Evolutionary conservation across 1,140 invertebrate species (phyloP).

Genomic region (Holcopasites calliopsidis): DNA sequence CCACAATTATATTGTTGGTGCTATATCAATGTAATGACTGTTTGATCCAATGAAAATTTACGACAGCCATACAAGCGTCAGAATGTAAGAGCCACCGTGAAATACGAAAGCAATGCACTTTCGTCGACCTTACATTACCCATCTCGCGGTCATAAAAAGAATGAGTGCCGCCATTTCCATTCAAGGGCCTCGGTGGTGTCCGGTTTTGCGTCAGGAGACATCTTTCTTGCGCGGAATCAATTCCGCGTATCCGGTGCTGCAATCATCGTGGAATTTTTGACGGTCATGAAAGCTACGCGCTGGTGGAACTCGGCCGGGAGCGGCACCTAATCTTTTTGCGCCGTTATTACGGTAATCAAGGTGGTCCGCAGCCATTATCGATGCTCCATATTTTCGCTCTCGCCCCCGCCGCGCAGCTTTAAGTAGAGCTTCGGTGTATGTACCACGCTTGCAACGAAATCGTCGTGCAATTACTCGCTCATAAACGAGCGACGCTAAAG

Average conservation of each 20-base stretch:
- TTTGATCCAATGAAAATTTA: no score
- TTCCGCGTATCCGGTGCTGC: not conserved
- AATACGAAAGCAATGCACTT: not conserved
- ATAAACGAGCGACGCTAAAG: conserved; percentile 66
- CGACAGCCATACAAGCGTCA: no score
- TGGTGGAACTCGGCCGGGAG: not conserved
- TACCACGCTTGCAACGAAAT: conserved; percentile 55
- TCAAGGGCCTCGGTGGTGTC: no score
- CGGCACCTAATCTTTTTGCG: conserved; percentile 32
- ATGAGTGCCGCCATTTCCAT: no score
- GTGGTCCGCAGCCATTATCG: conserved; percentile 33
- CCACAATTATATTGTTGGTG: no score
- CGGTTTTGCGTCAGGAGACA: not conserved
- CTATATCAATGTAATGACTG: no score
- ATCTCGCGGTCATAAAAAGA: no score
- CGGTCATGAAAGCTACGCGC: conserved; percentile 15
- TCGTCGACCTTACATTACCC: no score
- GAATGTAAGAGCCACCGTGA: no score
- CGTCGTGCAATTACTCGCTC: conserved; percentile 67
- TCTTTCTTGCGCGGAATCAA: not conserved
- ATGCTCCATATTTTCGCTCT: conserved; percentile 39
- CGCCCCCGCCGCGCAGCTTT: conserved; percentile 22
- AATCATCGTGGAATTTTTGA: conserved; percentile 41
- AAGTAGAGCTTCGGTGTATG: not conserved
- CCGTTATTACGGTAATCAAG: conserved; percentile 47